A percentile compares a stretch with the other conserved stretches of the same genome.
phyloP scores from a whole-genome alignment of 2,888 invertebrate species.

The Acronicta leporina region DNA sequence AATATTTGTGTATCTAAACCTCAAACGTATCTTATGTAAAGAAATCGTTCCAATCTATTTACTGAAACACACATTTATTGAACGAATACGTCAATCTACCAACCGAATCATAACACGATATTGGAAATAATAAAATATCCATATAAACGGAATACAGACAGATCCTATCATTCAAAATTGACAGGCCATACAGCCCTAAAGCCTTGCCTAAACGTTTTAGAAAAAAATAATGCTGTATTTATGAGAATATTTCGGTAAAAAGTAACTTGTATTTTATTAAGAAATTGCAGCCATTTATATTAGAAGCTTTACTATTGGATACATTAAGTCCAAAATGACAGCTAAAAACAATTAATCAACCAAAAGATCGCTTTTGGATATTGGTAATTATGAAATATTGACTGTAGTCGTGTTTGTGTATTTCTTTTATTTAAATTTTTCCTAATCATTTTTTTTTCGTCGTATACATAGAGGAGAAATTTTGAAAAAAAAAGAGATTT shows the following conservation, averaged over 20 bases:
- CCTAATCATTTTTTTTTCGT: too few relatives aligned
- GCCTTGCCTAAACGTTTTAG: constrained; percentile 2
- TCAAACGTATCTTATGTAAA: background rate
- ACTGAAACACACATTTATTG: background rate
- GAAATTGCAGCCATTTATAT: too few relatives aligned
- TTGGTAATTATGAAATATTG: too few relatives aligned
- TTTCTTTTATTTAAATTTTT: too few relatives aligned
- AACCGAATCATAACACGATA: background rate
- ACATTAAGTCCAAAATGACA: too few relatives aligned
- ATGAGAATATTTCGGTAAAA: background rate
- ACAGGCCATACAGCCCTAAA: constrained; percentile 10
- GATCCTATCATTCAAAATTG: constrained; percentile 23
- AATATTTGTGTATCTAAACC: too few relatives aligned
- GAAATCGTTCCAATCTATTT: background rate
- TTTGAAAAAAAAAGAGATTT: too few relatives aligned
- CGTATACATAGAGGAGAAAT: too few relatives aligned
- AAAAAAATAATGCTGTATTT: background rate
- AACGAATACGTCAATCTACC: background rate
- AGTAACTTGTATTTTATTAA: background rate
- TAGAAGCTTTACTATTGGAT: too few relatives aligned
- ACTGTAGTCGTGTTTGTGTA: too few relatives aligned
- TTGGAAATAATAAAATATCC: constrained; percentile 12
- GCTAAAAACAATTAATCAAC: too few relatives aligned
- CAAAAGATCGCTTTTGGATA: too few relatives aligned
- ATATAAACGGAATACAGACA: constrained; percentile 9